Evolutionary conservation across 2,888 invertebrate species (phyloP).

Genomic region (Zhuqinia jingwanae): DNA sequence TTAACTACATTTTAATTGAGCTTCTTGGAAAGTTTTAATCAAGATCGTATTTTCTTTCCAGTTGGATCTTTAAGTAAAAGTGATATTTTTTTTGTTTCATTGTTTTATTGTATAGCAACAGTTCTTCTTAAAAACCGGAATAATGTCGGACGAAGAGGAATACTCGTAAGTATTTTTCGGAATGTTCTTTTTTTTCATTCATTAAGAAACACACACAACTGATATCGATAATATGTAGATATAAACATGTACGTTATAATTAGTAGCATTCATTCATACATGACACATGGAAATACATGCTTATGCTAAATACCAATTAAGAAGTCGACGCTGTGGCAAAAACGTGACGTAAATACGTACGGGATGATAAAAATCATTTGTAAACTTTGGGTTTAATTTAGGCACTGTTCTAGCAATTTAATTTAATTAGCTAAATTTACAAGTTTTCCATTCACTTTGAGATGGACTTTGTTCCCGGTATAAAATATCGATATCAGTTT

Average conservation of each 20-base stretch:
- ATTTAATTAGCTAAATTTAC: too few relatives aligned
- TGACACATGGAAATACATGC: not conserved
- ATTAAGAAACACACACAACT: not conserved
- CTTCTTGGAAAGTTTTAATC: not conserved
- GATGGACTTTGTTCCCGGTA: too few relatives aligned
- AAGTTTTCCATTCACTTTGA: too few relatives aligned
- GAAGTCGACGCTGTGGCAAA: not conserved
- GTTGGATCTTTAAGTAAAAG: not conserved
- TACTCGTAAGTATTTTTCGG: constrained; percentile 87
- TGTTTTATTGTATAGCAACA: constrained; percentile 35
- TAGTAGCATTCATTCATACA: too few relatives aligned
- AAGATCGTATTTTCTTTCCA: not conserved
- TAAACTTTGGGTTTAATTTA: too few relatives aligned
- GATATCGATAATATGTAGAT: too few relatives aligned
- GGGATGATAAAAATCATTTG: too few relatives aligned
- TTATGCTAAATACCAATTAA: not conserved
- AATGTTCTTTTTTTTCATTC: not conserved
- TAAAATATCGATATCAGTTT: too few relatives aligned
- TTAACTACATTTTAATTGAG: not conserved
- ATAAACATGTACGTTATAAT: not conserved
- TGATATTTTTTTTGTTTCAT: constrained; percentile 25
- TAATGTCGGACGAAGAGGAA: constrained; percentile 96
- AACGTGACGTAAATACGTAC: too few relatives aligned
- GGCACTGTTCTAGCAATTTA: too few relatives aligned
- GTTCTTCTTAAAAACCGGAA: constrained; percentile 83